Base-by-base conservation (phyloP, 1,140 invertebrate species). In the Cylas formicarius region DNA sequence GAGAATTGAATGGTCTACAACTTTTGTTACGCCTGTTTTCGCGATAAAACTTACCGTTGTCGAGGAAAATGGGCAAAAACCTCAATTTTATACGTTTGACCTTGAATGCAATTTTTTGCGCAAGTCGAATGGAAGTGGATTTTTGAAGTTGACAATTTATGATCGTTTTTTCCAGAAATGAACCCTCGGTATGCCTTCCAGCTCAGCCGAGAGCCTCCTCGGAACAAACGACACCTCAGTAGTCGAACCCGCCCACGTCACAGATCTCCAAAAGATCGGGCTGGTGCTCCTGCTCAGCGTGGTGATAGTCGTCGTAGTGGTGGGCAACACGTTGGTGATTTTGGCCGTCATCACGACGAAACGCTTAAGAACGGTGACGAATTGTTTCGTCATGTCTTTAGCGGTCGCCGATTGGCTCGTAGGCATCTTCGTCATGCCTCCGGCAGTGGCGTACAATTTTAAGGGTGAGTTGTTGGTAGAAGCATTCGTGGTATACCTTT, bases 401-500 rank as follows among this genome's bases (percentile, higher is more conserved):
- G 90, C 92, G 0, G 81, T 86, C 1, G 89, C 91, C 29, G 92
- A 97, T 74, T 78, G 91, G 58, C 70, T 91, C 36, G 90, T 96
- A 1, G 91, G 90, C 0, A 78, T 91, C 27, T 85, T 92, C 53
- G 92, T 97, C 0, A 95, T 96, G 91, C 92, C 92, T 8, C 86
- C 91, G 31, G 87, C 88, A 40, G 87, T 96, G 18, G 76, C 76
- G 31, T 72, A 78, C n/a, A 70, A 75, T 66, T 67, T 80, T 20
- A 76, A 69, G 65, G 77, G 78, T 80, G 59, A 75, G 75, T 27
- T 8, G 14, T 17, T 28, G 2, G 27, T n/a, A 28, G 11, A 3
- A 4, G 27, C 6, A 5, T 28, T 28, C 27, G 16, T n/a, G n/a
- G n/a, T n/a, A n/a, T n/a, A n/a, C n/a, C n/a, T n/a, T n/a, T n/a